These are phyloP conservation scores for Siniperca chuatsi DNA, from an alignment of 2,113 vertebrate species.

Conservation along the genomic window DNA sequence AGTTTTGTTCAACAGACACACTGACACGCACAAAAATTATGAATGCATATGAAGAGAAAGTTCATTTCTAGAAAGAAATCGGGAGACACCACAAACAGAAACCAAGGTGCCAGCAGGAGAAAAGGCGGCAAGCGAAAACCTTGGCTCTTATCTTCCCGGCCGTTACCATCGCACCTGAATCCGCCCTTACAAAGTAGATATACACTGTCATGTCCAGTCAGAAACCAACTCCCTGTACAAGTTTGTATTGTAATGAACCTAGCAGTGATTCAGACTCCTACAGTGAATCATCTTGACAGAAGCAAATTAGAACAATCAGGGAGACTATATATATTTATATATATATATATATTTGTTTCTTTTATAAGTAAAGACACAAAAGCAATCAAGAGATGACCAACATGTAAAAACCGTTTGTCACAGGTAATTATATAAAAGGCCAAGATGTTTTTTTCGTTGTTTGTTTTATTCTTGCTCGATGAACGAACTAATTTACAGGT, in stretches of 20 bases:
- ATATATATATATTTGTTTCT: constrained; percentile 79
- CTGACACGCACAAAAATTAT: constrained; percentile 83
- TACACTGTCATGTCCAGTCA: constrained; percentile 68
- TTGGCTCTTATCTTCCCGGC: constrained; percentile 50
- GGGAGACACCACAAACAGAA: constrained; percentile 67
- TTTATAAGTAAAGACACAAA: constrained; percentile 87
- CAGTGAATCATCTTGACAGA: constrained; percentile 75
- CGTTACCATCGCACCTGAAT: constrained; percentile 62
- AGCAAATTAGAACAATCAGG: constrained; percentile 78
- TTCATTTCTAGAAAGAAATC: constrained; percentile 73
- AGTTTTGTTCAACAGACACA: constrained; percentile 84
- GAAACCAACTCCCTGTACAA: constrained; percentile 73
- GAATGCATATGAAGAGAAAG: constrained; percentile 80
- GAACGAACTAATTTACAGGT: constrained; percentile 85
- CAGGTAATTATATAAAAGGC: constrained; percentile 88
- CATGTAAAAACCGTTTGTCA: constrained; percentile 86
- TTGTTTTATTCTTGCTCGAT: constrained; percentile 80
- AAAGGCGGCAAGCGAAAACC: constrained; percentile 49
- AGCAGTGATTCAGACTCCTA: constrained; percentile 74
- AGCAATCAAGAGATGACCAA: constrained; percentile 86
- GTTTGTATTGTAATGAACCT: constrained; percentile 61
- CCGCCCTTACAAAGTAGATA: constrained; percentile 61
- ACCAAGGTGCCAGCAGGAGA: constrained; percentile 54
- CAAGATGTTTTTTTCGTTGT: constrained; percentile 73
- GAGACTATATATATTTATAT: constrained; percentile 81